Percentiles rank a stretch among this genome's conserved stretches.
phyloP scores from a whole-genome alignment of 2,797 vertebrate species.

The Mus caroli region DNA sequence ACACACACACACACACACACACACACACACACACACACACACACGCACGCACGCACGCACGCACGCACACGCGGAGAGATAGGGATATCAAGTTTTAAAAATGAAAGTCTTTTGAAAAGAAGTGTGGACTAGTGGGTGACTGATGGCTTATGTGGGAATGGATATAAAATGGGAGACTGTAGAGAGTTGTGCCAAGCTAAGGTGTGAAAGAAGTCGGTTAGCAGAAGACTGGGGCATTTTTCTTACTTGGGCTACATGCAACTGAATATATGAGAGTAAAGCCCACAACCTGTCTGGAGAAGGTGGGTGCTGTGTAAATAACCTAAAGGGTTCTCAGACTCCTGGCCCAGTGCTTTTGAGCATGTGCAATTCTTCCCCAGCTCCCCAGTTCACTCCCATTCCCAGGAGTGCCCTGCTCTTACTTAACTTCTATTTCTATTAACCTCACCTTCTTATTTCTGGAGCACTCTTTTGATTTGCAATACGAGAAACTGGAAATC shows the following conservation, averaged over 20 bases:
- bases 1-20: too few species aligned
- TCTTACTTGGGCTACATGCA: not conserved
- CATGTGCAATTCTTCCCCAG: not conserved
- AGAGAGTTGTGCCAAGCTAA: not conserved
- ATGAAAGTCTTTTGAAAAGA: not conserved
- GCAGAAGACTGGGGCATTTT: not conserved
- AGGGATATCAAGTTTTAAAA: not conserved
- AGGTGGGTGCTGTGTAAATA: not conserved
- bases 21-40: too few species aligned
- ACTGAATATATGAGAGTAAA: not conserved
- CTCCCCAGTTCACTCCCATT: not conserved
- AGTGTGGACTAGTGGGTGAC: not conserved
- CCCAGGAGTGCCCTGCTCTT: not conserved
- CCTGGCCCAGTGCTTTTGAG: not conserved
- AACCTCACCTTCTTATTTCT: not conserved
- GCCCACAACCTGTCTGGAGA: not conserved
- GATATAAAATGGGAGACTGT: not conserved
- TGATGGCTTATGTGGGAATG: not conserved
- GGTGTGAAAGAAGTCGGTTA: not conserved
- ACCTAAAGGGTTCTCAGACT: not conserved
- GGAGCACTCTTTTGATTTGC: not conserved
- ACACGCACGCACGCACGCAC: too few species aligned
- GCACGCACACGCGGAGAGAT: too few species aligned
- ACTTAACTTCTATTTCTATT: not conserved
- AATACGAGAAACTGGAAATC: not conserved